Conservation (phyloP, 2,888 invertebrate species). For the Perizoma affinitatum region DNA sequence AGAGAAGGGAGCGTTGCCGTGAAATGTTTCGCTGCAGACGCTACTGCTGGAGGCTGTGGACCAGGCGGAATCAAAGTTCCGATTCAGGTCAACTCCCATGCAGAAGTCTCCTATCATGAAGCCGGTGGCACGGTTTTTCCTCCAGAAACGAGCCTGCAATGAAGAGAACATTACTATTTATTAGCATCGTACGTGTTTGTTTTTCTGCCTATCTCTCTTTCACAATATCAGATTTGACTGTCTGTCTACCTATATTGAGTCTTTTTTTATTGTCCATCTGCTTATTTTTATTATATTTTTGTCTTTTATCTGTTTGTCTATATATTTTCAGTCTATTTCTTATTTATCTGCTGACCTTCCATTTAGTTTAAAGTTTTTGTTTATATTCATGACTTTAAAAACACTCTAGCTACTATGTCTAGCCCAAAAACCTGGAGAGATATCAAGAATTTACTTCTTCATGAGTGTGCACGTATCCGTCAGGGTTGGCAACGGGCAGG, state of each 20-base stretch:
- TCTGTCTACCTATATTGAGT: too few relatives aligned
- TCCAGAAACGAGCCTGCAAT: conserved; percentile 84
- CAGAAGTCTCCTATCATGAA: conserved; percentile 65
- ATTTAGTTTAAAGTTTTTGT: too few relatives aligned
- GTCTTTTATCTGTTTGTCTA: too few relatives aligned
- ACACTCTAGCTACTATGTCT: too few relatives aligned
- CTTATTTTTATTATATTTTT: too few relatives aligned
- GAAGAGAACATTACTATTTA: not conserved
- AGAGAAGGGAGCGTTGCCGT: conserved; percentile 85
- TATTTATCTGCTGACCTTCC: too few relatives aligned
- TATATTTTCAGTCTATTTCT: too few relatives aligned
- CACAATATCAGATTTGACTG: too few relatives aligned
- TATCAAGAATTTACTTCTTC: conserved; percentile 49
- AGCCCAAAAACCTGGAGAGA: not conserved
- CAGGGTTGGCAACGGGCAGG: conserved; percentile 87
- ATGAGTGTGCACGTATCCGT: conserved; percentile 86
- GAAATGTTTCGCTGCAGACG: conserved; percentile 85
- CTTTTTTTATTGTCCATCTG: too few relatives aligned
- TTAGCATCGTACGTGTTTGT: not conserved
- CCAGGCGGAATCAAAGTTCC: conserved; percentile 89
- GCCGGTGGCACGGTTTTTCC: conserved; percentile 83
- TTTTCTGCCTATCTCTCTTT: too few relatives aligned
- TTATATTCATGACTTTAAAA: too few relatives aligned
- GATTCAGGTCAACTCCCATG: conserved; percentile 88
- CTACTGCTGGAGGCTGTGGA: conserved; percentile 70